These are phyloP conservation scores for Mesopsocus fuscifrons DNA, from an alignment of 2,888 invertebrate genomes.

Conservation along the genomic window DNA sequence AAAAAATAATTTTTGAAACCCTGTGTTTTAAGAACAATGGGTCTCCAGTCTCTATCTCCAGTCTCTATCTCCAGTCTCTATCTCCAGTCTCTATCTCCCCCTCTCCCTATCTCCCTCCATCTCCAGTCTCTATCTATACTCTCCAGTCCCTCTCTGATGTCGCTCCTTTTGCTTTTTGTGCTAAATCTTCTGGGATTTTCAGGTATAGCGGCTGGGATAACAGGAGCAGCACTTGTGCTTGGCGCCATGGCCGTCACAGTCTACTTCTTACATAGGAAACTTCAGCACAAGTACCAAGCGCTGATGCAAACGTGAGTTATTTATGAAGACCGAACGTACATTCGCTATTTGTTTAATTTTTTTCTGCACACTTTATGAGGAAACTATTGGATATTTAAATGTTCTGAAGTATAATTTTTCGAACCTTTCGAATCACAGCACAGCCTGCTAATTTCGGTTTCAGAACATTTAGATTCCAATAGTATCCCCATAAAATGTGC, in stretches of 20 bases:
- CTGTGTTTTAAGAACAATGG: too few species aligned
- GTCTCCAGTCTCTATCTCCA: too few species aligned
- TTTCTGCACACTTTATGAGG: too few species aligned
- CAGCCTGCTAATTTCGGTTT: too few species aligned
- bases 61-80: too few species aligned
- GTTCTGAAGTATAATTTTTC: neutral
- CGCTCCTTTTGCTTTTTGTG: neutral
- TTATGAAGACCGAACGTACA: neutral
- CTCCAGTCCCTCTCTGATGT: neutral
- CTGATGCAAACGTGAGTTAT: constrained; percentile 1
- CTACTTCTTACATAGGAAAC: constrained; percentile 5
- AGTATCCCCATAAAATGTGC: too few species aligned
- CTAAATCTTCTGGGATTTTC: neutral
- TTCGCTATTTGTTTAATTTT: too few species aligned
- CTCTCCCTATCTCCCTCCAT: neutral
- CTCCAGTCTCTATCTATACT: neutral
- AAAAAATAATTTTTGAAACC: too few species aligned
- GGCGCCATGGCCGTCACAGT: constrained; percentile 1
- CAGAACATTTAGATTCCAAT: too few species aligned
- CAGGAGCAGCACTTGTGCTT: neutral
- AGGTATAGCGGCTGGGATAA: neutral
- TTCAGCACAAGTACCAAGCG: neutral
- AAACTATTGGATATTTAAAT: too few species aligned
- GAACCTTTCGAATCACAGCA: neutral
- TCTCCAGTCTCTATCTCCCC: neutral